Evolutionary conservation across 2,113 vertebrate species (phyloP), one percentile per base, ranked within the genome.

Genomic region (Anhinga anhinga): DNA sequence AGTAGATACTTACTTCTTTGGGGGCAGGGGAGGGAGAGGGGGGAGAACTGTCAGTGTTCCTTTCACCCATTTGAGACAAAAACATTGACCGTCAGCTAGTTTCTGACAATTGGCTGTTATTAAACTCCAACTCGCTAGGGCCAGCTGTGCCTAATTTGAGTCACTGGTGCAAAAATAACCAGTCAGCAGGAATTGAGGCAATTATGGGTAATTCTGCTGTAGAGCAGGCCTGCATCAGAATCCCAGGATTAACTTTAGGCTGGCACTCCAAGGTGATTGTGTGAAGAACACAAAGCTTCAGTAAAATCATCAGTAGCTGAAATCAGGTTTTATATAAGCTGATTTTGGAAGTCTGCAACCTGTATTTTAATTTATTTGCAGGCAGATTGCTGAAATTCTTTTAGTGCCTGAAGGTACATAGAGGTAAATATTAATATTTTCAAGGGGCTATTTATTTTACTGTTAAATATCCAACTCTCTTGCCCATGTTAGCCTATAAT

Each of bases 91-190:
- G 53, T 97, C 93, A 95, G 95, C 97, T 90, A 74, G 72, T 96
- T 96, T 92, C 53, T 96, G 93, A 96, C 96, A 97, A 95, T 94
- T 95, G 93, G 72, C 82, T 96, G 93, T 92, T 97, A 96, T 96
- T 97, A 96, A 97, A 96, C 92, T 92, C 84, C 94, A 71, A 63
- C 82, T 92, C 4, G 29, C 10, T 29, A 53, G 86, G 95, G 88
- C 97, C 97, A 95, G 93, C 94, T 96, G 96, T 95, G 95, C 96
- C 95, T 97, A 96, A 95, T 96, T 94, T 95, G 96, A 96, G 86
- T 94, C 90, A 96, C 83, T 93, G 93, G 89, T 93, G 92, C 93
- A 97, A 95, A 96, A 95, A 97, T 92, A 95, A 96, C 82, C 74
- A 95, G 91, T 96, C 96, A 90, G 94, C 92, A 97, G 94, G 96